A percentile compares a stretch with the other conserved stretches of the same genome.
phyloP scores from a whole-genome alignment of 2,888 invertebrate species.

The Leptinotarsa rubiginosa region DNA sequence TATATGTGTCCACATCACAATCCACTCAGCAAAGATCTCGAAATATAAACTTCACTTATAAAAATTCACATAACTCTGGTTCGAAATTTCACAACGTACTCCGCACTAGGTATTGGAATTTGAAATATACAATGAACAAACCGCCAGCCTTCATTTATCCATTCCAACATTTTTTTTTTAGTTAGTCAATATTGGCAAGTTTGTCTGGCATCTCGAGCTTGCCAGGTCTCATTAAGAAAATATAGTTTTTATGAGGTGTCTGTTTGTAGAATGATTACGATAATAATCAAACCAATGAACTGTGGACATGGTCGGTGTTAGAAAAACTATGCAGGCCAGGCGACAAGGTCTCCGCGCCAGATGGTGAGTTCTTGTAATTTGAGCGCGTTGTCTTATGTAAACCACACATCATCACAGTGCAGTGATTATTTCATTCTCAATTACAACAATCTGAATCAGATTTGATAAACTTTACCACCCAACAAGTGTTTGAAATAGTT shows the following conservation, averaged over 20 bases:
- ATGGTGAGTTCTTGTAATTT: background rate
- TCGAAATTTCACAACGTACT: background rate
- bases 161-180: slow-evolving; percentile 6
- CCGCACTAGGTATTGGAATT: background rate
- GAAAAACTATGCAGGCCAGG: slow-evolving; percentile 2
- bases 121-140: background rate
- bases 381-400: background rate
- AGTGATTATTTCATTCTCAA: too few relatives aligned
- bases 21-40: too few relatives aligned
- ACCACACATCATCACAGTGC: background rate
- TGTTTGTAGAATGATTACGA: background rate
- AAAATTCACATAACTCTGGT: too few relatives aligned
- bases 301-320: background rate
- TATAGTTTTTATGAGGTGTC: background rate
- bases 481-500: too few relatives aligned
- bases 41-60: too few relatives aligned
- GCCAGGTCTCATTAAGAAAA: slow-evolving; percentile 9
- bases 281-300: slow-evolving; percentile 11
- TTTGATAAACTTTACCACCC: too few relatives aligned
- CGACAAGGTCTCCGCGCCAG: background rate
- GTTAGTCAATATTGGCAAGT: slow-evolving; percentile 13
- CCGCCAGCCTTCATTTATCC: background rate
- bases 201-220: background rate
- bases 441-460: too few relatives aligned
- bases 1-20: too few relatives aligned